Base-by-base conservation (phyloP, 2,888 invertebrate genomes). In the Zaprionus obscuricornis region DNA sequence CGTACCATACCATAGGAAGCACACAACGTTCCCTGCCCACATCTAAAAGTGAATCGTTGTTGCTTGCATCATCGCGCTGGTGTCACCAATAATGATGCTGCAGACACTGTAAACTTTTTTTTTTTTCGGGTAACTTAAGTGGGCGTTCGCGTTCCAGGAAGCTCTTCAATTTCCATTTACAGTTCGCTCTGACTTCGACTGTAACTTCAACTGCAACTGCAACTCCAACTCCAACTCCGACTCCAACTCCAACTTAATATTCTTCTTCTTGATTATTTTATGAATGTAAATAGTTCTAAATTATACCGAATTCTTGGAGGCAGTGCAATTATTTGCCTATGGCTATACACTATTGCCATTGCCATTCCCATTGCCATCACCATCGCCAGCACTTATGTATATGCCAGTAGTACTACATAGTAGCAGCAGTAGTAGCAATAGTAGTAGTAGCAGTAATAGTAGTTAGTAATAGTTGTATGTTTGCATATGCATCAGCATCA, bases 1-100 rank as follows among this genome's bases (percentile, higher is more conserved):
- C 49, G 71, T 65, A 46, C 74, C 63, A n/a, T n/a, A n/a, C n/a
- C n/a, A n/a, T n/a, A n/a, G n/a, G n/a, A n/a, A n/a, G n/a, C 76
- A 76, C 85, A 85, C 76, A 60, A 59, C 60, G 50, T 51, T 60
- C 31, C 47, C 70, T 70, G 46, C 56, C 57, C 72, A 66, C 72
- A 46, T n/a, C 58, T 59, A 74, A 76, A 82, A 59, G 70, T 59
- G 74, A 76, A 84, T 76, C 85, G 74, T 40, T 58, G n/a, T n/a
- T n/a, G 37, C 26, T 63, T 58, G 57, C 58, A 62, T 56, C 74
- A 49, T 50, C 58, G 33, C n/a, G n/a, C 37, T n/a, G 31, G 56
- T 50, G 68, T 70, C 74, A 70, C 60, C 74, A 64, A 62, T 57
- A 83, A 75, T 71, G 67, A 71, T 59, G 82, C 40, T 56, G 68